These are phyloP conservation scores for Syrrhaptes paradoxus DNA, from an alignment of 2,113 vertebrate species.

Conservation along the genomic window DNA sequence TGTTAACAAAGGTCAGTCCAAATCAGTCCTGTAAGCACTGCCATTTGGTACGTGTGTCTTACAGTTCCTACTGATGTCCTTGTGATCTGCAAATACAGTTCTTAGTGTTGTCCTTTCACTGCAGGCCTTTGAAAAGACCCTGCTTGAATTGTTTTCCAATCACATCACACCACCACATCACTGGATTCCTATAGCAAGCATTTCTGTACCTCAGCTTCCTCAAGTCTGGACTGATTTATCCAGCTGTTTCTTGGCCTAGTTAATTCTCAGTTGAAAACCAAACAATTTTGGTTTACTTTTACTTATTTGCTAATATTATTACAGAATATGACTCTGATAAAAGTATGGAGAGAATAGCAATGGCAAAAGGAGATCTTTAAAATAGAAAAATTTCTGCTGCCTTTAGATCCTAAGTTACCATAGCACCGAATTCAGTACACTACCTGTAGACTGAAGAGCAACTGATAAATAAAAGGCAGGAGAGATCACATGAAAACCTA, in stretches of 20 bases:
- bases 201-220: not conserved
- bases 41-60: not conserved
- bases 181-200: not conserved
- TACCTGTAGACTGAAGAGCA: not conserved
- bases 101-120: not conserved
- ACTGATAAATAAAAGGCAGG: not conserved
- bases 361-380: not conserved
- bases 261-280: not conserved
- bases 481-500: not conserved
- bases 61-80: not conserved
- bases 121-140: not conserved
- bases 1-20: not conserved
- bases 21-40: not conserved
- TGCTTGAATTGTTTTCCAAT: not conserved
- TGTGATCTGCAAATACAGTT: not conserved
- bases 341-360: not conserved
- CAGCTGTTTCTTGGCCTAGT: not conserved
- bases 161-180: not conserved
- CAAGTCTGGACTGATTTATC: not conserved
- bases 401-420: not conserved
- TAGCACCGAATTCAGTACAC: not conserved
- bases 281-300: not conserved
- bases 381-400: not conserved
- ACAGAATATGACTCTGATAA: not conserved
- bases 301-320: not conserved